These are phyloP conservation scores for Bombylius discolor DNA, from an alignment of 2,888 invertebrate genomes.

Conservation along the genomic window DNA sequence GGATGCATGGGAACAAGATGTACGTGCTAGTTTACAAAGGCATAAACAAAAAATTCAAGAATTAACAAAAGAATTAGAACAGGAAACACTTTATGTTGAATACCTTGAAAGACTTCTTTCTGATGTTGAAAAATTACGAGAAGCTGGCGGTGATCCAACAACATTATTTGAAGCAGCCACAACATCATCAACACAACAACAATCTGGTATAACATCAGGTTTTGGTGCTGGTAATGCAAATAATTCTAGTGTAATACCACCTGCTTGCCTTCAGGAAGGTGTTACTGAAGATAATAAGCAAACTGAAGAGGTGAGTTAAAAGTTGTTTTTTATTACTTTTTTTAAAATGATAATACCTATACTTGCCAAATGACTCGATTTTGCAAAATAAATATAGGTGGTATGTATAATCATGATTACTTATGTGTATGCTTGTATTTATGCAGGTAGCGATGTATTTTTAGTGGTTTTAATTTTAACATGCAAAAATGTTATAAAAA, in stretches of 20 bases:
- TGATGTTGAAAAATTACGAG: conserved; percentile 73
- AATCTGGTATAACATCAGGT: conserved; percentile 11
- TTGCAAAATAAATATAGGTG: too few species aligned
- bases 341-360: too few species aligned
- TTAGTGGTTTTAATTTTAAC: too few species aligned
- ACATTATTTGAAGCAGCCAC: conserved; percentile 36
- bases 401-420: too few species aligned
- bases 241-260: neutral
- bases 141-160: conserved; percentile 36
- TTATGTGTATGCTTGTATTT: too few species aligned
- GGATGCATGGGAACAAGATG: conserved; percentile 87
- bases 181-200: conserved; percentile 15
- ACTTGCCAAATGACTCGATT: too few species aligned
- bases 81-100: conserved; percentile 82
- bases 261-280: conserved; percentile 4
- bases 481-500: too few species aligned
- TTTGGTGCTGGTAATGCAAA: conserved; percentile 5
- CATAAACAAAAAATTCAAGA: conserved; percentile 76
- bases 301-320: conserved; percentile 16
- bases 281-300: conserved; percentile 18
- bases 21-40: conserved; percentile 75
- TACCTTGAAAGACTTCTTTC: conserved; percentile 73
- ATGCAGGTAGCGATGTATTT: too few species aligned
- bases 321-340: too few species aligned
- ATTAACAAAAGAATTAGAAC: conserved; percentile 73